Evolutionary conservation across 2,113 vertebrate genomes (phyloP), one percentile per base, ranked within the genome.

Genomic region (Tychaedon coryphoeus): DNA sequence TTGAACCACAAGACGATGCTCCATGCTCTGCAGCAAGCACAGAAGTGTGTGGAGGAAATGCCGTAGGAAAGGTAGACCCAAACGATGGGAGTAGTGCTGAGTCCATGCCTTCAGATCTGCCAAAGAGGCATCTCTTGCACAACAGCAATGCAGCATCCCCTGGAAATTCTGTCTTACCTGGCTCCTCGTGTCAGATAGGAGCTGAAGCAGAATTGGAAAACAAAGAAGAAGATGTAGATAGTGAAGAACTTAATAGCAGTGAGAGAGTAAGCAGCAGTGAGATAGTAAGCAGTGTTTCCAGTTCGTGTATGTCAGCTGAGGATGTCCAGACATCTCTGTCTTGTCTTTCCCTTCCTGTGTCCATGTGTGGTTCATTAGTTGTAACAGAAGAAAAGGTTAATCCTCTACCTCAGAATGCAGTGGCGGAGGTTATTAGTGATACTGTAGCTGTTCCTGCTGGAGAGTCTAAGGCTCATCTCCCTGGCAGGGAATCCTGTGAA

Each of bases 291-390:
- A 72, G 60, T 56, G 81, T 86, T 92, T 86, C 89, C 25, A 6
- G 53, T 69, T 81, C 67, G 0, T 43, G 70, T 43, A 26, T 70
- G 85, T 88, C 97, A 25, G 61, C 69, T 70, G 95, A 96, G 72
- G 95, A 96, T 70, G 48, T 58, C 9, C 96, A 97, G 26, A 79
- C 96, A 2, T 96, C 97, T 1, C 78, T 98, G 42, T 98, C 98
- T 2, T 98, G 98, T 96, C 94, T 99, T 75, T 98, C 98, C 25
- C 83, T 98, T 53, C 96, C 98, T n/a, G 97, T 98, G 57, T 98
- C 98, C 70, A 74, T 98, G 67, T 98, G 98, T 90, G 97, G 97
- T 47, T 98, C 98, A 20, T 94, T 98, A 82, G 96, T 96, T 88
- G 96, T 94, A 29, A 77, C 53, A 29, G 97, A 96, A 77, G 93